Percentiles rank a stretch among this genome's conserved stretches.
phyloP scores from a whole-genome alignment of 1,140 invertebrate genomes.

The Hyles euphorbiae region DNA sequence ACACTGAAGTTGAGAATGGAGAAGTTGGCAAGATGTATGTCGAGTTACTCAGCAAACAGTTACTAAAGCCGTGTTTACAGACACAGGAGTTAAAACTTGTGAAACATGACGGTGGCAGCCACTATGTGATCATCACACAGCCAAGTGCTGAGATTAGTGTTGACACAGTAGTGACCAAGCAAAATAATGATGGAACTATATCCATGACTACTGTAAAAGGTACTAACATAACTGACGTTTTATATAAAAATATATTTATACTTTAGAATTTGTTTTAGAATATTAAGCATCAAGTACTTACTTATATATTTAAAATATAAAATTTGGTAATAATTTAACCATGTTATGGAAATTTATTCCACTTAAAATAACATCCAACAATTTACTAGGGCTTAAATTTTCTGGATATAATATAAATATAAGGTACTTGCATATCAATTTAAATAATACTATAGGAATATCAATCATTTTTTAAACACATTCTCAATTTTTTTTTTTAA shows the following conservation, averaged over 20 bases:
- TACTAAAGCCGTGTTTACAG: conserved; percentile 37
- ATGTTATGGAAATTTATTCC: too few relatives aligned
- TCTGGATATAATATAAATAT: too few relatives aligned
- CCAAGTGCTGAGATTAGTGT: conserved; percentile 32
- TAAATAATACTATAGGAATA: too few relatives aligned
- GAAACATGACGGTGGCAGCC: conserved; percentile 44
- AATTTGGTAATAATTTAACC: too few relatives aligned
- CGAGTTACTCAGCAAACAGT: conserved; percentile 42
- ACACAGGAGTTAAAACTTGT: conserved; percentile 52
- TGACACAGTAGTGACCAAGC: conserved; percentile 51
- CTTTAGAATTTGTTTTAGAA: too few relatives aligned
- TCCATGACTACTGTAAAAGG: conserved; percentile 52
- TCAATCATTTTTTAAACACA: too few relatives aligned
- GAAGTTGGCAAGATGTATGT: conserved; percentile 48
- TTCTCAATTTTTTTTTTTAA: too few relatives aligned
- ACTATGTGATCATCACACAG: conserved; percentile 45
- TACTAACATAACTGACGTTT: conserved; percentile 16
- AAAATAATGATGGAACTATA: conserved; percentile 65
- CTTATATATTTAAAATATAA: too few relatives aligned
- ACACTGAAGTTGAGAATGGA: conserved; percentile 2
- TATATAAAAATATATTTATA: neutral
- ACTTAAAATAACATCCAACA: too few relatives aligned
- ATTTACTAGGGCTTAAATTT: too few relatives aligned
- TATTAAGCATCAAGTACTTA: too few relatives aligned
- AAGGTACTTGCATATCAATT: too few relatives aligned